phyloP scores from a whole-genome alignment of 1,140 invertebrate species.

The Philotrypesis tridentata region DNA sequence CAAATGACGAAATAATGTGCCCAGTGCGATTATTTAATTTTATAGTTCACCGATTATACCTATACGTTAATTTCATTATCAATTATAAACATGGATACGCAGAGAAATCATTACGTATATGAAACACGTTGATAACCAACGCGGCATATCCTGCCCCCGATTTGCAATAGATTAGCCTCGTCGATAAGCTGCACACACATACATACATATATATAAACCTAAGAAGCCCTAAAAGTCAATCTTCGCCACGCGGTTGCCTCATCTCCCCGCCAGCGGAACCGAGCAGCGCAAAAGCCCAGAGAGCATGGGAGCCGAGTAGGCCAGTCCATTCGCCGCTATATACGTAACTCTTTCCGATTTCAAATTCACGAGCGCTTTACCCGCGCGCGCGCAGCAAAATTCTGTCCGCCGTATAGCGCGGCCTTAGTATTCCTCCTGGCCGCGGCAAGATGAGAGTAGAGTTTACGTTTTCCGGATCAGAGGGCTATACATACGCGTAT shows the following conservation, averaged over 20 bases:
- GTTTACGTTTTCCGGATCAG: conserved; percentile 42
- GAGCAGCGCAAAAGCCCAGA: too few relatives aligned
- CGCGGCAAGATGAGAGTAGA: conserved; percentile 16
- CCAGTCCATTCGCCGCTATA: not conserved
- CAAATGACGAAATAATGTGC: too few relatives aligned
- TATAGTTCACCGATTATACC: too few relatives aligned
- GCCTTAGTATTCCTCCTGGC: conserved; percentile 35
- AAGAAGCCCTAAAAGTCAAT: conserved; percentile 36
- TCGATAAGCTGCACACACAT: too few relatives aligned
- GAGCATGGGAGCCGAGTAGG: not conserved
- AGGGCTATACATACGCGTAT: not conserved
- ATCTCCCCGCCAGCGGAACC: not conserved
- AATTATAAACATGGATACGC: too few relatives aligned
- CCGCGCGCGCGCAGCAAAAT: conserved; percentile 1
- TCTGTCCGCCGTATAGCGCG: not conserved
- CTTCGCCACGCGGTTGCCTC: not conserved
- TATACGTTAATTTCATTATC: too few relatives aligned
- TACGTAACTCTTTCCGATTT: conserved; percentile 41
- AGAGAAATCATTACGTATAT: too few relatives aligned
- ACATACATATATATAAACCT: too few relatives aligned
- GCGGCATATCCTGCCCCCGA: not conserved
- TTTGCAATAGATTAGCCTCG: not conserved
- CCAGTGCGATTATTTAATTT: too few relatives aligned
- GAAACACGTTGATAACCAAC: too few relatives aligned
- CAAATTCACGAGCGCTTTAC: conserved; percentile 33